Conservation (phyloP, 2,797 vertebrate genomes). For the Gallinago solitaria region DNA sequence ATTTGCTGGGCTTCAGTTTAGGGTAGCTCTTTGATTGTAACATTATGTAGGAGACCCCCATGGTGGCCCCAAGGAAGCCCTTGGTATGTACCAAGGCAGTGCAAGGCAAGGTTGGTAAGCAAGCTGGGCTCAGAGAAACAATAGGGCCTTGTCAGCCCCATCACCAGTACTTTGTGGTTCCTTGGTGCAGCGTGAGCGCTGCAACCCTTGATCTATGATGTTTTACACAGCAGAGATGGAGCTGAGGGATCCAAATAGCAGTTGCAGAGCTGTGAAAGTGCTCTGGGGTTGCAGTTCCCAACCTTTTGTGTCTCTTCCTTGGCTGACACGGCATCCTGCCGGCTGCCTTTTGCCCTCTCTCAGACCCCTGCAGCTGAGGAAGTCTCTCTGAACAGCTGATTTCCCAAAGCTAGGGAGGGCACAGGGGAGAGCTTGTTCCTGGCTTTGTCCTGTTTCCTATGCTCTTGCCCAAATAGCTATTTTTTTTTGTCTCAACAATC, state of each 20-base stretch:
- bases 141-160: not conserved
- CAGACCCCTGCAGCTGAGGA: slow-evolving; percentile 31
- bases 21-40: not conserved
- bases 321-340: slow-evolving; percentile 31
- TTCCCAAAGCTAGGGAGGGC: slow-evolving; percentile 1
- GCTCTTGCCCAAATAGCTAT: not conserved
- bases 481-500: not conserved
- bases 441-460: slow-evolving; percentile 1
- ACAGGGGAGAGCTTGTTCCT: not conserved
- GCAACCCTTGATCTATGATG: not conserved
- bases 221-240: not conserved
- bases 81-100: not conserved
- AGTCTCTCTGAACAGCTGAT: slow-evolving; percentile 32
- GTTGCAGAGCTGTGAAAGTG: not conserved
- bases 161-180: not conserved
- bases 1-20: slow-evolving; percentile 3
- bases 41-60: not conserved
- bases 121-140: not conserved
- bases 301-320: slow-evolving; percentile 1
- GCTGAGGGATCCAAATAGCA: not conserved
- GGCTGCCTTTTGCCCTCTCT: slow-evolving; percentile 51
- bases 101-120: not conserved
- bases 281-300: not conserved
- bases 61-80: not conserved
- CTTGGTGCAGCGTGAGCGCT: not conserved